These are phyloP conservation scores for Polymixis flavicincta DNA, from an alignment of 2,888 invertebrate genomes.

Conservation along the genomic window DNA sequence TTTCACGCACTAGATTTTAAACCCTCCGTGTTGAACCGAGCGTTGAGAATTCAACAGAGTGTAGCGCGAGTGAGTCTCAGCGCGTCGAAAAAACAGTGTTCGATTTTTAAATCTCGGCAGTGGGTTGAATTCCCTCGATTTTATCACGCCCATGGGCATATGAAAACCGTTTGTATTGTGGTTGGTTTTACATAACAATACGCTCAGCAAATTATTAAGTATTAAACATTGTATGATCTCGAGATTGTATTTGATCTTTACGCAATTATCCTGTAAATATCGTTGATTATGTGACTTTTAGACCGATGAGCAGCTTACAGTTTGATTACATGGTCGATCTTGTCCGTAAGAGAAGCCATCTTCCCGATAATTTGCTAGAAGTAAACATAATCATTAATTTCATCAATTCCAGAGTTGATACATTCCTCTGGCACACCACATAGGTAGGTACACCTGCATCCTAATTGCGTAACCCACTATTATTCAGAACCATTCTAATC, in stretches of 20 bases:
- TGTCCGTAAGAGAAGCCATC: conserved; percentile 34
- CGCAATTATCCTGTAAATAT: not conserved
- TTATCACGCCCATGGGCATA: not conserved
- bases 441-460: no score
- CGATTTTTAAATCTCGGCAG: no score
- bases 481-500: no score
- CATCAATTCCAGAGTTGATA: not conserved
- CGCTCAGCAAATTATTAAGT: not conserved
- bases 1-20: no score
- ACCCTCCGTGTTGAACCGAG: no score
- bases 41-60: no score
- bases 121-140: no score
- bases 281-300: not conserved
- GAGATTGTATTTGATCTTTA: conserved; percentile 34
- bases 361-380: conserved; percentile 35
- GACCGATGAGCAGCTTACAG: not conserved
- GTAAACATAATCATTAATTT: conserved; percentile 30
- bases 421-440: no score
- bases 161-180: not conserved
- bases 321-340: conserved; percentile 25
- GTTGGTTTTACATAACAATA: not conserved
- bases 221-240: conserved; percentile 11
- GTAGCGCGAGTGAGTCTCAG: no score
- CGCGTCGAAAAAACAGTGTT: no score
- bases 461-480: no score